Percentiles rank a stretch among this genome's conserved stretches.
These are phyloP conservation scores for Euzophera pinguis DNA, from an alignment of 2,888 invertebrate species.

Conservation along the genomic window DNA sequence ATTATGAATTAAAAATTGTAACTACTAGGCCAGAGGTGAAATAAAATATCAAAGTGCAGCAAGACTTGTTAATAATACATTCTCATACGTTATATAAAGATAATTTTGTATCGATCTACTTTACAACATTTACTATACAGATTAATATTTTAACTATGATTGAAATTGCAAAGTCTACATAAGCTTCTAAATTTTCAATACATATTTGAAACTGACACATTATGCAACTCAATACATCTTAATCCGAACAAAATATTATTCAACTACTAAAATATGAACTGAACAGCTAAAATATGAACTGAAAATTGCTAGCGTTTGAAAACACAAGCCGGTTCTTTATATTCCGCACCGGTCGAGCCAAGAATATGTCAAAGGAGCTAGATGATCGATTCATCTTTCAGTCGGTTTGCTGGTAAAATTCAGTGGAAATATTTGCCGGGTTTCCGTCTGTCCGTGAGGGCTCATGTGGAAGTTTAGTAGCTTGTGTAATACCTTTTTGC, in stretches of 20 bases:
- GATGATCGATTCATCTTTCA: constrained; percentile 43
- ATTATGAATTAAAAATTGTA: too few relatives aligned
- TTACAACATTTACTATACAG: too few relatives aligned
- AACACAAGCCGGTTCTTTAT: constrained; percentile 6
- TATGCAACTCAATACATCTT: too few relatives aligned
- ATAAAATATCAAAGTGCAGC: too few relatives aligned
- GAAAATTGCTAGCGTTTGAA: not conserved
- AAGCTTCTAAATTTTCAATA: too few relatives aligned
- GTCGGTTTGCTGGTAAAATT: constrained; percentile 42
- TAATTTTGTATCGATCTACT: too few relatives aligned
- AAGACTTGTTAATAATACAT: too few relatives aligned
- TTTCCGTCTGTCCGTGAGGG: constrained; percentile 34
- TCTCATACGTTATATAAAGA: too few relatives aligned
- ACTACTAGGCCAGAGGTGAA: too few relatives aligned
- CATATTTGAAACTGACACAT: too few relatives aligned
- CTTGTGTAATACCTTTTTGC: constrained; percentile 4
- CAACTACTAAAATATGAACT: not conserved
- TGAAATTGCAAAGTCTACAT: too few relatives aligned
- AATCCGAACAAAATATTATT: not conserved
- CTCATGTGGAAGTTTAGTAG: constrained; percentile 20
- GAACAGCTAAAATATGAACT: not conserved
- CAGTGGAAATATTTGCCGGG: constrained; percentile 46
- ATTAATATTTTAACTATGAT: too few relatives aligned
- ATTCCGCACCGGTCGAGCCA: constrained; percentile 17
- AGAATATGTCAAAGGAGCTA: constrained; percentile 32